phyloP scores from a whole-genome alignment of 1,140 invertebrate genomes.

The Maniola jurtina region DNA sequence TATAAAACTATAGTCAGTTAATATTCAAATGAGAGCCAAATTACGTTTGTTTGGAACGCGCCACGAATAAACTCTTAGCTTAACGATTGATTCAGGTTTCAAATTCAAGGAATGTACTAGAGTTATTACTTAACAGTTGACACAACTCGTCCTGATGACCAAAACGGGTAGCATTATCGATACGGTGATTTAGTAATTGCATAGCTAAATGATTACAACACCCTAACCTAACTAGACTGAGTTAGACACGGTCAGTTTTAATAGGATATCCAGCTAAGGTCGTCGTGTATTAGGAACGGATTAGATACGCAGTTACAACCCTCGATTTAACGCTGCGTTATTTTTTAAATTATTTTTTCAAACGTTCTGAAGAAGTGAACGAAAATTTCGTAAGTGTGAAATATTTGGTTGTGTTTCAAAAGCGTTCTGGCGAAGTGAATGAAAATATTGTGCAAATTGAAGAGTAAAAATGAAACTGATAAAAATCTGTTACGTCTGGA shows the following conservation, averaged over 20 bases:
- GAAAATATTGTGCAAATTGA: not conserved
- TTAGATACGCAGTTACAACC: not conserved
- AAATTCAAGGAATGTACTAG: slow-evolving; percentile 29
- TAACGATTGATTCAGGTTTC: slow-evolving; percentile 3
- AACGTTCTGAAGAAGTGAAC: not conserved
- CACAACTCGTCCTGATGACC: slow-evolving; percentile 36
- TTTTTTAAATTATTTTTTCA: not conserved
- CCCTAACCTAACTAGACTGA: slow-evolving; percentile 36
- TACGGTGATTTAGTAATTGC: slow-evolving; percentile 47
- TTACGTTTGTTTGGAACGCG: too few species aligned
- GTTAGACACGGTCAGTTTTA: slow-evolving; percentile 60
- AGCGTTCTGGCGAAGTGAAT: not conserved
- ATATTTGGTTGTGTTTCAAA: not conserved
- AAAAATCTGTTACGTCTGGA: slow-evolving; percentile 61
- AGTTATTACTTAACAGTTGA: slow-evolving; percentile 29
- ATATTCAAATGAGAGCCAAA: too few species aligned
- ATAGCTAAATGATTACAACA: slow-evolving; percentile 55
- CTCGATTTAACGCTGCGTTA: not conserved
- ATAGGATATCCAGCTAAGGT: slow-evolving; percentile 47
- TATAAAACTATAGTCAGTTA: too few species aligned
- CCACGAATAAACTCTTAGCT: too few species aligned
- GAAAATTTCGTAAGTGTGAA: not conserved
- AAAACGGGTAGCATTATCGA: slow-evolving; percentile 37
- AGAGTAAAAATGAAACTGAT: slow-evolving; percentile 49
- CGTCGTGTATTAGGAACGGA: slow-evolving; percentile 44